Conservation (phyloP, 2,113 vertebrate genomes). For the Lampris megalopsis region DNA sequence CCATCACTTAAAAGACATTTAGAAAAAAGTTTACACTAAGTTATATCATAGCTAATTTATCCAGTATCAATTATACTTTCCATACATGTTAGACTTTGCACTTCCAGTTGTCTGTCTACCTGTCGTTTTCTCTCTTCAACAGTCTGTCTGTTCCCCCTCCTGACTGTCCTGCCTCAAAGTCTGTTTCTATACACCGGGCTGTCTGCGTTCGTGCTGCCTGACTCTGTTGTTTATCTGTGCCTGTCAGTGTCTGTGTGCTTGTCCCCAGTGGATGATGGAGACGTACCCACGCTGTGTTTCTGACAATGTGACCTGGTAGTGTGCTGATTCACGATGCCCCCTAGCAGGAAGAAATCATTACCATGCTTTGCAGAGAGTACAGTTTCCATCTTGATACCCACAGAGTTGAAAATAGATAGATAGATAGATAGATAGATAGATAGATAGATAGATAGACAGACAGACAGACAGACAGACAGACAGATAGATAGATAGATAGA, state of each 20-base stretch:
- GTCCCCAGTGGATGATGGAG: conserved; percentile 12
- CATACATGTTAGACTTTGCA: background rate
- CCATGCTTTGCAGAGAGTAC: conserved; percentile 31
- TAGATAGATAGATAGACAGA: too few species aligned
- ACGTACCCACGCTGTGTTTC: conserved; percentile 32
- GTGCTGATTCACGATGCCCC: conserved; percentile 32
- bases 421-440: too few species aligned
- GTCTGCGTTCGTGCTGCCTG: too few species aligned
- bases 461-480: too few species aligned
- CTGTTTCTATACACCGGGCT: too few species aligned
- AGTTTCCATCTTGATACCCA: conserved; percentile 23
- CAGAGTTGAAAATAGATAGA: background rate
- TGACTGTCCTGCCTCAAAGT: too few species aligned
- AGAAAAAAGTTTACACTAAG: too few species aligned
- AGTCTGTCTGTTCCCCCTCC: too few species aligned
- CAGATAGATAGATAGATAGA: too few species aligned
- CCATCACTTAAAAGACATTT: too few species aligned
- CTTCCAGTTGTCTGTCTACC: background rate
- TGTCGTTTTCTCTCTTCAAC: background rate
- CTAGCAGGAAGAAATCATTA: conserved; percentile 36
- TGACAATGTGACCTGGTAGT: conserved; percentile 38
- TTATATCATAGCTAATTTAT: too few species aligned
- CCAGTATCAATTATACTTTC: too few species aligned
- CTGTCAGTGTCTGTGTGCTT: background rate
- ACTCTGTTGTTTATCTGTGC: background rate